These are phyloP conservation scores for Diarsia dahlii DNA, from an alignment of 2,888 invertebrate genomes.

Conservation along the genomic window DNA sequence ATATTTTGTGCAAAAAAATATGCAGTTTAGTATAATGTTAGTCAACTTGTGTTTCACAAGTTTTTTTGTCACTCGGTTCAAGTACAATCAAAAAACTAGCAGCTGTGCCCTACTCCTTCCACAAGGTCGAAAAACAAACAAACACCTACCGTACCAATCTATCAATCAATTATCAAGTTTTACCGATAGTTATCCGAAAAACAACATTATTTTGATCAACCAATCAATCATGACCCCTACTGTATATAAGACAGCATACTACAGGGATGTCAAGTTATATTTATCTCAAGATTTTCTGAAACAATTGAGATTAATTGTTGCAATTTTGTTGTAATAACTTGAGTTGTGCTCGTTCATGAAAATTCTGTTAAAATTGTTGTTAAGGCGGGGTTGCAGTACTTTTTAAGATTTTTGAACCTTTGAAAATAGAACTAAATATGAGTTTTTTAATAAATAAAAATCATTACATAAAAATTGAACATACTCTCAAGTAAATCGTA, in stretches of 20 bases:
- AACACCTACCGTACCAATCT: constrained; percentile 1
- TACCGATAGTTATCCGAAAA: constrained; percentile 5
- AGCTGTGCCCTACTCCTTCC: not conserved
- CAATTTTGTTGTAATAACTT: not conserved
- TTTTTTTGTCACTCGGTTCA: not conserved
- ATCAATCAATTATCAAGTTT: constrained; percentile 38
- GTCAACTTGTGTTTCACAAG: not conserved
- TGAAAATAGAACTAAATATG: no score
- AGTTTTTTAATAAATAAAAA: no score
- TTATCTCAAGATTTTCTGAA: not conserved
- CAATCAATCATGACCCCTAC: constrained; percentile 26
- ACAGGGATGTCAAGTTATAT: not conserved
- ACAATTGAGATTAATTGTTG: not conserved
- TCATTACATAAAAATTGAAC: no score
- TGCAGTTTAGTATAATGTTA: not conserved
- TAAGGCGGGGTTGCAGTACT: no score
- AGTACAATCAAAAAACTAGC: not conserved
- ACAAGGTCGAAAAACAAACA: not conserved
- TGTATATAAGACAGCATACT: not conserved
- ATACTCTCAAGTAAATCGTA: no score
- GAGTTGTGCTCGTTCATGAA: not conserved
- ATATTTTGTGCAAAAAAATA: not conserved
- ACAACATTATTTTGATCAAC: constrained; percentile 22
- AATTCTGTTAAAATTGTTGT: no score
- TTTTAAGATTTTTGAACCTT: no score